Evolutionary conservation across 35 echinoderm and acorn worm genomes (phyloP).

Genomic region (Heliocidaris erythrogramma): DNA sequence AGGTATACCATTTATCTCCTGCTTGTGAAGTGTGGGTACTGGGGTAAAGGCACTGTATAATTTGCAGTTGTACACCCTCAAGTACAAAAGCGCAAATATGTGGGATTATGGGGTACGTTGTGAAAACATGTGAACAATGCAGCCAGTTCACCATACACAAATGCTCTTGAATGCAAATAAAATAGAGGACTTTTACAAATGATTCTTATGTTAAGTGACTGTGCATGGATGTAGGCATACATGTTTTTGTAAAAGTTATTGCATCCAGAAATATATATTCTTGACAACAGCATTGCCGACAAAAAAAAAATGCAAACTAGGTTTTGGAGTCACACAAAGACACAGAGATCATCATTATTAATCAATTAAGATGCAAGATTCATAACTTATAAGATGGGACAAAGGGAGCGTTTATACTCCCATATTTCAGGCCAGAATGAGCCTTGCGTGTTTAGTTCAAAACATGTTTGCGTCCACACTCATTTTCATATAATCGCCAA

Average conservation of each 20-base stretch:
- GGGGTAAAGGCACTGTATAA: not conserved
- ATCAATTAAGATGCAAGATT: too few relatives aligned
- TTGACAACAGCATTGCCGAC: too few relatives aligned
- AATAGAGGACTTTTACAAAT: not conserved
- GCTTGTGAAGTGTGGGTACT: not conserved
- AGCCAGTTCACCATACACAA: not conserved
- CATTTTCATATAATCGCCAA: too few relatives aligned
- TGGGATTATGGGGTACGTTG: not conserved
- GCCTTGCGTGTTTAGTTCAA: too few relatives aligned
- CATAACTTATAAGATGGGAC: too few relatives aligned
- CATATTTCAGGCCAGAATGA: too few relatives aligned
- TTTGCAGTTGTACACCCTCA: not conserved
- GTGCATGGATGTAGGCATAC: not conserved
- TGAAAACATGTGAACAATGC: not conserved
- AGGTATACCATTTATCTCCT: conserved; percentile 17
- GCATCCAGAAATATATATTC: too few relatives aligned
- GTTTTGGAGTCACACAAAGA: too few relatives aligned
- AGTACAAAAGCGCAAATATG: conserved; percentile 2
- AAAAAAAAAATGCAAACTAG: too few relatives aligned
- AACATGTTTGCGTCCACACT: too few relatives aligned
- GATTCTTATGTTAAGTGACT: not conserved
- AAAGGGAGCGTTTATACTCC: too few relatives aligned
- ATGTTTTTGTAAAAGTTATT: not conserved
- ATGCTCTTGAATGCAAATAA: not conserved
- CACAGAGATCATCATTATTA: too few relatives aligned